phyloP scores from a whole-genome alignment of 2,113 vertebrate species.

The Cinclus mexicanus region DNA sequence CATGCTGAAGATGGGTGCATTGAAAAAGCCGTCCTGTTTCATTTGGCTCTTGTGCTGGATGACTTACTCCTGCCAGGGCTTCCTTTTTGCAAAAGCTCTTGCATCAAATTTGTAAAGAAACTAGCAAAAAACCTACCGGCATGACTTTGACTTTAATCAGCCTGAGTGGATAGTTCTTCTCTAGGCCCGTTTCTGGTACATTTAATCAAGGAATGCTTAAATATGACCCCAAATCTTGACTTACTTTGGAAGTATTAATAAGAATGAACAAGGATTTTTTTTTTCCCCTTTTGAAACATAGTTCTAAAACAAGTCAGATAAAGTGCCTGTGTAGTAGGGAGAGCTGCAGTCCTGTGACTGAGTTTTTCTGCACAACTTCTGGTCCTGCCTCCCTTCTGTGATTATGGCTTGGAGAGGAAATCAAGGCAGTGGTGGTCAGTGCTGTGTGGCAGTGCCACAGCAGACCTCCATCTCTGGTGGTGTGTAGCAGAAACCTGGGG shows the following conservation, averaged over 20 bases:
- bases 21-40: neutral
- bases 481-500: accelerated
- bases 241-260: neutral
- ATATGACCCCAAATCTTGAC: neutral
- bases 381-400: neutral
- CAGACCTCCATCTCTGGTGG: neutral
- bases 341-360: neutral
- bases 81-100: neutral
- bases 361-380: neutral
- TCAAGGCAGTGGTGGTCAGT: neutral
- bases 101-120: neutral
- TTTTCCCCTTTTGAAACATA: neutral
- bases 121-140: neutral
- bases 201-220: neutral
- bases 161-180: neutral
- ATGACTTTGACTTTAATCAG: accelerated
- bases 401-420: neutral
- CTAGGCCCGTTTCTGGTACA: neutral
- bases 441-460: neutral
- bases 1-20: neutral
- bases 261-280: neutral
- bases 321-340: neutral
- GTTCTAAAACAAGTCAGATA: neutral
- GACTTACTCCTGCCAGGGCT: neutral
- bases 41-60: neutral